Percentiles rank a stretch among this genome's conserved stretches.
Conservation (phyloP, 2,888 invertebrate genomes). For the Luperina testacea region DNA sequence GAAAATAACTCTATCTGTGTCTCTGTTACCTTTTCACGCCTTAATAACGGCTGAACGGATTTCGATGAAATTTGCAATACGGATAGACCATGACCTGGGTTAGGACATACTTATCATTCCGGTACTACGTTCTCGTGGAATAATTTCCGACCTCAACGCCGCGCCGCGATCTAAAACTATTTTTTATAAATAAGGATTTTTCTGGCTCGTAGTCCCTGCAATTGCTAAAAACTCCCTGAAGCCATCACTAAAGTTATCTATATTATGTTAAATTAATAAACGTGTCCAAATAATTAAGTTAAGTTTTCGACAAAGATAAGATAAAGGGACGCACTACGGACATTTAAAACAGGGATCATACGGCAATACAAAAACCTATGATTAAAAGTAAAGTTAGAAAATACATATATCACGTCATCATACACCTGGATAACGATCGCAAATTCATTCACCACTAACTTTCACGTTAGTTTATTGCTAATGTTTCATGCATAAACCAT, state of each 20-base stretch:
- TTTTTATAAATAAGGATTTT: not conserved
- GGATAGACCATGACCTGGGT: not conserved
- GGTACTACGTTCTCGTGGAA: not conserved
- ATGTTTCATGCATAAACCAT: conserved; percentile 38
- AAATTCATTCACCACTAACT: conserved; percentile 33
- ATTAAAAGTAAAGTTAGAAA: not conserved
- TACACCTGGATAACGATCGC: not conserved
- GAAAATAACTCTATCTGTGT: not conserved
- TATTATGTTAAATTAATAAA: not conserved
- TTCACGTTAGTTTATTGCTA: conserved; percentile 28
- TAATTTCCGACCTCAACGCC: not conserved
- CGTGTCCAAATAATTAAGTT: not conserved
- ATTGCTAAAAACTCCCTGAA: not conserved
- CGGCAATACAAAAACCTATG: not conserved
- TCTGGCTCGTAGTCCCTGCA: not conserved
- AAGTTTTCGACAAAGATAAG: not conserved
- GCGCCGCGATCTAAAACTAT: not conserved
- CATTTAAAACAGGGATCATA: not conserved
- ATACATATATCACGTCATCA: conserved; percentile 4
- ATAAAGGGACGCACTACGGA: not conserved
- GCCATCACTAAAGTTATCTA: not conserved
- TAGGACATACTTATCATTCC: not conserved
- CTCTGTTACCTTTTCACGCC: not conserved
- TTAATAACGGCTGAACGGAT: not conserved
- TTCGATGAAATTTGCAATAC: not conserved